phyloP scores from a whole-genome alignment of 2,888 invertebrate genomes.

The Archips xylosteana region DNA sequence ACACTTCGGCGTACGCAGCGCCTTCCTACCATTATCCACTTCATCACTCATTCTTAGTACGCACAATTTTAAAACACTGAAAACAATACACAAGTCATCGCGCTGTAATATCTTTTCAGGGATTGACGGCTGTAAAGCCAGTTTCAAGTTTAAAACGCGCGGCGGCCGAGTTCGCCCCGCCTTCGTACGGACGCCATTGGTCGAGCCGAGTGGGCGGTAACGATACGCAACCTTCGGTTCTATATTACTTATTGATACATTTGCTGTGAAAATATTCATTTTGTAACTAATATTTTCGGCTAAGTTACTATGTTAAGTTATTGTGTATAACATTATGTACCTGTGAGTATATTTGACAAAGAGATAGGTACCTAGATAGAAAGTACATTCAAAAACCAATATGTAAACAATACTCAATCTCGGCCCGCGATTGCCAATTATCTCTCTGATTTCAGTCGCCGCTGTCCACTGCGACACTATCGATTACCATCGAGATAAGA shows the following conservation, averaged over 20 bases:
- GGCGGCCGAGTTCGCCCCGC: slow-evolving; percentile 62
- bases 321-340: no score
- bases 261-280: slow-evolving; percentile 32
- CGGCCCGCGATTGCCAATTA: slow-evolving; percentile 78
- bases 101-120: slow-evolving; percentile 67
- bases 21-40: slow-evolving; percentile 54
- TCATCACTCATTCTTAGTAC: slow-evolving; percentile 53
- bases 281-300: neutral
- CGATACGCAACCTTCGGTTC: slow-evolving; percentile 12
- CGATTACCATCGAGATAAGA: slow-evolving; percentile 13
- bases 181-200: slow-evolving; percentile 65
- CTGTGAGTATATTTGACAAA: no score
- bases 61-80: slow-evolving; percentile 31
- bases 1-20: slow-evolving; percentile 87
- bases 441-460: slow-evolving; percentile 69
- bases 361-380: neutral
- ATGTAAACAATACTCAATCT: slow-evolving; percentile 70
- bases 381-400: slow-evolving; percentile 46
- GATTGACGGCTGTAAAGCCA: slow-evolving; percentile 69
- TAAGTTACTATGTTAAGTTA: neutral
- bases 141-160: slow-evolving; percentile 65
- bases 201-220: slow-evolving; percentile 61
- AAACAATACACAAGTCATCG: slow-evolving; percentile 57
- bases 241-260: slow-evolving; percentile 45
- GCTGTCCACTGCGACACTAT: slow-evolving; percentile 50